Base-by-base conservation (phyloP, 2,797 vertebrate genomes). In the Danio choprae region DNA sequence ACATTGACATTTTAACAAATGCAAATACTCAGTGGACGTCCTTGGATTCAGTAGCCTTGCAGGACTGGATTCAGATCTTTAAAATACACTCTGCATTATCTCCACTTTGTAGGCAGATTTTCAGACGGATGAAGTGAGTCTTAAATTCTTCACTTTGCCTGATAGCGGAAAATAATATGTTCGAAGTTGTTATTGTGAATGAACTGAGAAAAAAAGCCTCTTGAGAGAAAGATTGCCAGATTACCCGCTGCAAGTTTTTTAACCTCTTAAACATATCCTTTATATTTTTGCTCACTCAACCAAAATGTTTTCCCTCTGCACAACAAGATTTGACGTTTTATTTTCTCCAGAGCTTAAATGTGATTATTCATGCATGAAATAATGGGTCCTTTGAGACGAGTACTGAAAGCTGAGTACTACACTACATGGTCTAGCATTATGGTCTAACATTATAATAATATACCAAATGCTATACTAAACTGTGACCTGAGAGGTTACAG, bases 281-380 rank as follows among this genome's bases (percentile, higher is more conserved):
- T 38, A 38, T 10, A 50, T 38, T 62, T 63, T 53, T 40, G n/a
- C 73, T 51, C 58, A 60, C 16, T 50, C 36, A 12, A 46, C 38
- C 15, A 29, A 77, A 63, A 75, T 75, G n/a, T 53, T 51, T 64
- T 36, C 46, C 38, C 6, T 41, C 36, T 53, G 20, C 9, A 44
- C 71, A 46, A 60, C 48, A 46, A 46, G 50, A 56, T 67, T 29
- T 65, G 36, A 64, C 10, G 44, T 55, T 64, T 65, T 36, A 44
- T 46, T 29, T 43, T 77, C 7, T 13, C 13, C 10, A 38, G 15
- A 62, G 16, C 29, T 62, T 0, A 4, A 65, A 64, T 56, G n/a
- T 43, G 38, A 55, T 71, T 55, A 71, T 71, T 56, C 51, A 43
- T 71, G 51, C 12, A 56, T 40, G 10, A 41, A 70, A 70, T 40